Evolutionary conservation across 2,113 vertebrate genomes (phyloP).

Genomic region (Ursus arctos): DNA sequence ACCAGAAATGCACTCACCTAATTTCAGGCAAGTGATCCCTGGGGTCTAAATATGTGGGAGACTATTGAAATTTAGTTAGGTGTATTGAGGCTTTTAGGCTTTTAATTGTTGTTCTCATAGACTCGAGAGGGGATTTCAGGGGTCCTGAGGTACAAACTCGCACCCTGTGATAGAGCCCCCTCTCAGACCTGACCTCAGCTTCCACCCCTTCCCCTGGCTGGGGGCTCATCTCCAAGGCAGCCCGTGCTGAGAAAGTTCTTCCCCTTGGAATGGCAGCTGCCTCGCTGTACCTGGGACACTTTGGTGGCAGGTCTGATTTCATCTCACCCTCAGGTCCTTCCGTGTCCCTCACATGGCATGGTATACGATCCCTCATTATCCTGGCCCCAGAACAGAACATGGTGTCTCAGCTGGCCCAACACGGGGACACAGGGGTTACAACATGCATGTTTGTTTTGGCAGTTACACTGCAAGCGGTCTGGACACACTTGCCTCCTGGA

Average conservation of each 20-base stretch:
- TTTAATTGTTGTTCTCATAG: not conserved
- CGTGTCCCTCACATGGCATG: not conserved
- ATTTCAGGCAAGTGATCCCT: not conserved
- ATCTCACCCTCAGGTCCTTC: not conserved
- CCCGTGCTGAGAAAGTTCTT: not conserved
- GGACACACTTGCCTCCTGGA: not conserved
- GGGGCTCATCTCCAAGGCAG: not conserved
- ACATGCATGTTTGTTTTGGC: not conserved
- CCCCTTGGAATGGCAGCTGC: too few relatives aligned
- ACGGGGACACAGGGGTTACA: accelerated
- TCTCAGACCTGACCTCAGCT: not conserved
- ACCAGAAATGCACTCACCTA: not conserved
- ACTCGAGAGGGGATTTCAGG: not conserved
- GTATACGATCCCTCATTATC: not conserved
- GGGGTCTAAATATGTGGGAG: not conserved
- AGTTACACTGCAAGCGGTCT: not conserved
- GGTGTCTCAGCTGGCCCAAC: not conserved
- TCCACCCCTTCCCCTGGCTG: not conserved
- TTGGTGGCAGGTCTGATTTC: not conserved
- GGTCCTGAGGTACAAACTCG: not conserved
- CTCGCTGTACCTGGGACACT: not conserved
- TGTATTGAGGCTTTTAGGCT: not conserved
- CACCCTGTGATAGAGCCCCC: not conserved
- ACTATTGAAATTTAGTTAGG: not conserved
- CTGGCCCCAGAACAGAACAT: not conserved